A percentile compares a stretch with the other conserved stretches of the same genome.
Conservation (phyloP, 2,888 invertebrate species). For the Leptopterna dolabrata region DNA sequence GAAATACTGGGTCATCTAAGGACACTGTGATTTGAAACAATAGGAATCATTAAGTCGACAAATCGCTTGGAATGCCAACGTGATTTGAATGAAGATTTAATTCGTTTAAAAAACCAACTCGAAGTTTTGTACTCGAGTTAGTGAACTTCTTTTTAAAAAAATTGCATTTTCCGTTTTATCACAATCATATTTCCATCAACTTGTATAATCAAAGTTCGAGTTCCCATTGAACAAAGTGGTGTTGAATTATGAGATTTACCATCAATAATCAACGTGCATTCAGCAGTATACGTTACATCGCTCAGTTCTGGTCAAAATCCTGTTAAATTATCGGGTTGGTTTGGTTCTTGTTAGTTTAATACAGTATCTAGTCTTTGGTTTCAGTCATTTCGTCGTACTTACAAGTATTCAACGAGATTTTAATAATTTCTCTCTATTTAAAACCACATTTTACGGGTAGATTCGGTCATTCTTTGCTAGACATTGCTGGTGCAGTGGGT, state of each 20-base stretch:
- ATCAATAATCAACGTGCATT: too few relatives aligned
- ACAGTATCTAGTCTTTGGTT: too few relatives aligned
- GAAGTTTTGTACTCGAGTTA: background rate
- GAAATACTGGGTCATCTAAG: constrained; percentile 54
- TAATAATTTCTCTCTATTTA: too few relatives aligned
- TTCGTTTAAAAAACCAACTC: background rate
- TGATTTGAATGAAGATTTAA: background rate
- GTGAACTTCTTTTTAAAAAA: background rate
- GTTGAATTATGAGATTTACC: background rate
- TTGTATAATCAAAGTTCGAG: background rate
- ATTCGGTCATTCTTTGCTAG: too few relatives aligned
- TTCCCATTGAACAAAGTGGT: background rate
- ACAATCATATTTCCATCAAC: background rate
- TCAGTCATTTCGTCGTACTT: too few relatives aligned
- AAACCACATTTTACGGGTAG: too few relatives aligned
- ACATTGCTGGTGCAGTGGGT: too few relatives aligned
- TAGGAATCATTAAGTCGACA: constrained; percentile 40
- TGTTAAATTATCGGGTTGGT: too few relatives aligned
- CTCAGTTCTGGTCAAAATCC: too few relatives aligned
- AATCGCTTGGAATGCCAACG: constrained; percentile 6
- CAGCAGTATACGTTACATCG: too few relatives aligned
- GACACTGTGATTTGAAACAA: constrained; percentile 51
- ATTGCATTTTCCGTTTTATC: background rate
- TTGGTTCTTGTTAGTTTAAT: too few relatives aligned
- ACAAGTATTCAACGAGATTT: too few relatives aligned